Evolutionary conservation across 1,140 invertebrate species (phyloP).

Genomic region (Hyposmocoma kahamanoa): DNA sequence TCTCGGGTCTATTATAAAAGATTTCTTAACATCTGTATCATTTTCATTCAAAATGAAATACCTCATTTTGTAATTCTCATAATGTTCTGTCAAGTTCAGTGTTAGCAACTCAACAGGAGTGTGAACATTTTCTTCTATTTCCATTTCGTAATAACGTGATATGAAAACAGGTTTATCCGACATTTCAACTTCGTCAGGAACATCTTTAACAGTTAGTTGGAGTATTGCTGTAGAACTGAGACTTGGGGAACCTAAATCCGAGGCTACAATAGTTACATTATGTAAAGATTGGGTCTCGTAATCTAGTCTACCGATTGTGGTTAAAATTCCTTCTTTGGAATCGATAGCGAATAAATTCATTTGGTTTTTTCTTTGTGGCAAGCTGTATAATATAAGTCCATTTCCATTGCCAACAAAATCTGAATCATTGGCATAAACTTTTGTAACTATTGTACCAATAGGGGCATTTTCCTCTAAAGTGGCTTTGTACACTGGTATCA

Average conservation of each 20-base stretch:
- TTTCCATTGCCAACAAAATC: conserved; percentile 90
- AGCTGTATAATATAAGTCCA: conserved; percentile 83
- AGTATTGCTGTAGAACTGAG: conserved; percentile 85
- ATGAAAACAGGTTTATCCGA: conserved; percentile 78
- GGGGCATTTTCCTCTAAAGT: conserved; percentile 80
- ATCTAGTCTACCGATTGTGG: conserved; percentile 82
- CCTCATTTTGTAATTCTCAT: conserved; percentile 74
- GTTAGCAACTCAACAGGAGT: conserved; percentile 81
- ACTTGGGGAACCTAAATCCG: conserved; percentile 87
- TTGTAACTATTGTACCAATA: conserved; percentile 80
- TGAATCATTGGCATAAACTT: conserved; percentile 87
- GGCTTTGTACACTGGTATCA: conserved; percentile 81
- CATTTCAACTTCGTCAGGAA: conserved; percentile 74
- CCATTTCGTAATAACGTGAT: conserved; percentile 84
- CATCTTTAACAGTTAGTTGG: conserved; percentile 78
- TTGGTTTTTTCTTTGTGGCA: conserved; percentile 76
- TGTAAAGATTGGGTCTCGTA: conserved; percentile 79
- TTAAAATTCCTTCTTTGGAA: conserved; percentile 86
- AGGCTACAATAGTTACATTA: conserved; percentile 87
- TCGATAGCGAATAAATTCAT: conserved; percentile 84
- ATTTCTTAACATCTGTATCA: conserved; percentile 69
- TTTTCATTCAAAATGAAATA: conserved; percentile 77
- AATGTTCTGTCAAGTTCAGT: conserved; percentile 78
- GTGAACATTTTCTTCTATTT: conserved; percentile 83
- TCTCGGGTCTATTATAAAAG: conserved; percentile 80